These are phyloP conservation scores for Cacoxenus indagator DNA, from an alignment of 2,888 invertebrate genomes.

Conservation along the genomic window DNA sequence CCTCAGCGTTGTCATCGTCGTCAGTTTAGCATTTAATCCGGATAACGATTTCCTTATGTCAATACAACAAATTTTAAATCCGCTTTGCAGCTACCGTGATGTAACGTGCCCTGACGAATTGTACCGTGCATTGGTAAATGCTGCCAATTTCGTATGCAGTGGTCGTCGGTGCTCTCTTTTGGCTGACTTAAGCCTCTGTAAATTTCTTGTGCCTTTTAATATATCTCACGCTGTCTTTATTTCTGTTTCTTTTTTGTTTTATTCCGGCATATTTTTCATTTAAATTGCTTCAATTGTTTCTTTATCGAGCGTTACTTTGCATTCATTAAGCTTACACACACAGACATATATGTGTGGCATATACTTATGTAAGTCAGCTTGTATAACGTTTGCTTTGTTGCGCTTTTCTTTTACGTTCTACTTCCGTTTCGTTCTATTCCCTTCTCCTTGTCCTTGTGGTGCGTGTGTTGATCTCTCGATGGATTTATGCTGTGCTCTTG, in stretches of 20 bases:
- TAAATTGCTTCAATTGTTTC: conserved; percentile 15
- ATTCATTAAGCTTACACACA: neutral
- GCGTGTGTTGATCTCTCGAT: conserved; percentile 26
- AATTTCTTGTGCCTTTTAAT: neutral
- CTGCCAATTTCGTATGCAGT: conserved; percentile 40
- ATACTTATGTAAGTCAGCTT: neutral
- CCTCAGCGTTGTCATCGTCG: neutral
- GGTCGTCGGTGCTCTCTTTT: conserved; percentile 19
- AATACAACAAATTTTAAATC: conserved; percentile 58
- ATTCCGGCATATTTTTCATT: neutral
- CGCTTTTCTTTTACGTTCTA: neutral
- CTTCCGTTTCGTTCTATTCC: neutral
- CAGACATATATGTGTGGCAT: conserved; percentile 29
- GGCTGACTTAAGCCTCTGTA: no score
- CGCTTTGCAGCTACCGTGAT: conserved; percentile 40
- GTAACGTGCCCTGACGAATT: neutral
- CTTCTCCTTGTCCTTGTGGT: neutral
- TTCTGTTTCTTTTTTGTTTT: neutral
- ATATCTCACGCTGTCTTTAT: neutral
- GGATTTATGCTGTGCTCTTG: conserved; percentile 32
- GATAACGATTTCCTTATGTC: conserved; percentile 63
- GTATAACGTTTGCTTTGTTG: neutral
- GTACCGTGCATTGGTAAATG: neutral
- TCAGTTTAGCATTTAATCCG: conserved; percentile 44
- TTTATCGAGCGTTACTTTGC: conserved; percentile 20